Evolutionary conservation across 2,888 invertebrate genomes (phyloP), one percentile per base, ranked within the genome.

Genomic region (Melanchra persicariae): DNA sequence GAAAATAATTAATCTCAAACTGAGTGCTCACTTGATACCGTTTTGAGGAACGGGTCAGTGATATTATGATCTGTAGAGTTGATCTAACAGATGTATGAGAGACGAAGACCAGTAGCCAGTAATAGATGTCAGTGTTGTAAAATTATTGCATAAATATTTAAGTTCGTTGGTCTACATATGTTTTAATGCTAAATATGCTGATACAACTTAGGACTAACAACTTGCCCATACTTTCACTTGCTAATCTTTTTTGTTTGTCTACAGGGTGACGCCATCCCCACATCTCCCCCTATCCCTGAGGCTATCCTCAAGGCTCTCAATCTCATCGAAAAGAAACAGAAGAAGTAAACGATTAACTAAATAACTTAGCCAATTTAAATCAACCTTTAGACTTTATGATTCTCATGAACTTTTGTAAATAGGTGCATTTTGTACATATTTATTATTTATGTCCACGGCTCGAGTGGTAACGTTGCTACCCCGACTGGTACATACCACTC

Each of bases 281-380:
- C 95, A 19, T 91, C 96, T 15, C 97, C 94, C 6, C 94, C 96
- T 62, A 91, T 96, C 26, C 97, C 97, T 10, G 92, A 91, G 15
- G 93, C 90, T 63, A 97, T 97, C 88, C 85, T 92, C 45, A 93
- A 93, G 87, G 91, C 95, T n/a, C 87, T 96, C n/a, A 93, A 89
- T 0, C 93, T 85, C 88, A 75, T 83, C 82, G 85, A 88, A 52
- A 91, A 75, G 73, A 77, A 70, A 80, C 76, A 81, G 40, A 84
- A 86, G 83, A 80, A 87, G 82, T 85, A 81, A 87, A 78, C 54
- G 5, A 34, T 51, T 24, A 12, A 69, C 52, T 57, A 40, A 65
- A 62, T 40, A 51, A 57, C 26, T 51, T 55, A 17, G 40, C 40
- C 57, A 58, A 70, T 67, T 52, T 55, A 52, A 66, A 58, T 52